Conservation (phyloP, 2,888 invertebrate species). For the Brachyptera putata region DNA sequence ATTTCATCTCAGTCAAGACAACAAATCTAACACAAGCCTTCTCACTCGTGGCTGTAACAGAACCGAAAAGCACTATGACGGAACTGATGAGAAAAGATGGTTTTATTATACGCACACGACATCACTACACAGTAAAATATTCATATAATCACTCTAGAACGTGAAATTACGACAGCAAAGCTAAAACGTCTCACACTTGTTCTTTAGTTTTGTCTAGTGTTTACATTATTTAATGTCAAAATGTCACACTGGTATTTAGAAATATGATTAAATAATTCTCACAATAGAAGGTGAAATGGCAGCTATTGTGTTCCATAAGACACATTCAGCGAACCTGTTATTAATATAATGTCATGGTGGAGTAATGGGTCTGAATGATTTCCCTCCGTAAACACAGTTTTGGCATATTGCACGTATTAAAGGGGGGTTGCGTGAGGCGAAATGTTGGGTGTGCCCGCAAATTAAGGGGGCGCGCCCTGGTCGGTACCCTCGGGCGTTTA, state of each 20-base stretch:
- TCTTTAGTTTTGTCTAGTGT: not conserved
- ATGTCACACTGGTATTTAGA: not conserved
- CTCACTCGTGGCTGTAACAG: too few species aligned
- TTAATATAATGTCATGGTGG: conserved; percentile 1
- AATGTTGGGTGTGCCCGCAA: conserved; percentile 12
- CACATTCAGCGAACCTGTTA: conserved; percentile 11
- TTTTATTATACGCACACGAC: too few species aligned
- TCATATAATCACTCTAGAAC: too few species aligned
- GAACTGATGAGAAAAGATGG: too few species aligned
- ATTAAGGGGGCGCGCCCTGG: not conserved
- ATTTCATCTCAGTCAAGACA: too few species aligned
- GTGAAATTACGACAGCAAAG: not conserved
- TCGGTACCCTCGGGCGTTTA: not conserved
- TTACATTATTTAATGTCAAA: conserved; percentile 6
- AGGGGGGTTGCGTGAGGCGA: too few species aligned
- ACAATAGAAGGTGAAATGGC: not conserved
- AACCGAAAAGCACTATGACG: too few species aligned
- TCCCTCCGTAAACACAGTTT: not conserved
- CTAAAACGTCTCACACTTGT: not conserved
- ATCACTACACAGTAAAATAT: too few species aligned
- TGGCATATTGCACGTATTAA: not conserved
- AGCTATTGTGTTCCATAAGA: conserved; percentile 2
- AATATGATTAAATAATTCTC: not conserved
- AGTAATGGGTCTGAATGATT: not conserved
- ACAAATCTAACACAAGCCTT: too few species aligned